These are phyloP conservation scores for Lepidothrix coronata DNA, from an alignment of 2,113 vertebrate species.

Conservation along the genomic window DNA sequence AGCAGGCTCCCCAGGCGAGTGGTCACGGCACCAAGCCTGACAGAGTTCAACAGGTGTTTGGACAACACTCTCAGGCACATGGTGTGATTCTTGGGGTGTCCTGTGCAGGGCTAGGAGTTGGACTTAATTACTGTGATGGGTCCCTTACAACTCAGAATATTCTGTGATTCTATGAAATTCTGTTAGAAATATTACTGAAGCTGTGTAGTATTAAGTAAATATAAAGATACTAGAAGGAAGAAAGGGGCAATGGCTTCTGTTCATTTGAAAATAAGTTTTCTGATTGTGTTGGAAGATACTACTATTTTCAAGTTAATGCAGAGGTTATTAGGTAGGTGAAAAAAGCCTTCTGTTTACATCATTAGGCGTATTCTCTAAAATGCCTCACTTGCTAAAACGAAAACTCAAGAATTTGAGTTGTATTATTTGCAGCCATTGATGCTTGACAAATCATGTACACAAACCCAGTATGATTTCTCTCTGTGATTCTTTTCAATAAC, in stretches of 20 bases:
- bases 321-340: neutral
- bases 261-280: neutral
- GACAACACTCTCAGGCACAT: neutral
- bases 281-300: neutral
- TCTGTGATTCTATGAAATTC: neutral
- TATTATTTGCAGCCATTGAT: neutral
- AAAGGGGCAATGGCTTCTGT: neutral
- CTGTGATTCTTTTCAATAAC: neutral
- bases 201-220: neutral
- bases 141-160: neutral
- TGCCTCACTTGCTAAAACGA: neutral
- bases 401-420: neutral
- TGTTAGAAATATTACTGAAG: neutral
- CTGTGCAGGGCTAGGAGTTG: neutral
- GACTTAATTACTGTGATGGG: neutral
- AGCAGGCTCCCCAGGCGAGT: neutral
- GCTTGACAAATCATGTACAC: neutral
- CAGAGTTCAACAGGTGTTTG: neutral
- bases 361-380: neutral
- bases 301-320: neutral
- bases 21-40: neutral
- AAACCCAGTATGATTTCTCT: neutral
- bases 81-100: neutral
- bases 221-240: neutral
- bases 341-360: neutral